Percentiles rank a stretch among this genome's conserved stretches.
Evolutionary conservation across 2,797 vertebrate species (phyloP).

Genomic region (Forpus xanthops): DNA sequence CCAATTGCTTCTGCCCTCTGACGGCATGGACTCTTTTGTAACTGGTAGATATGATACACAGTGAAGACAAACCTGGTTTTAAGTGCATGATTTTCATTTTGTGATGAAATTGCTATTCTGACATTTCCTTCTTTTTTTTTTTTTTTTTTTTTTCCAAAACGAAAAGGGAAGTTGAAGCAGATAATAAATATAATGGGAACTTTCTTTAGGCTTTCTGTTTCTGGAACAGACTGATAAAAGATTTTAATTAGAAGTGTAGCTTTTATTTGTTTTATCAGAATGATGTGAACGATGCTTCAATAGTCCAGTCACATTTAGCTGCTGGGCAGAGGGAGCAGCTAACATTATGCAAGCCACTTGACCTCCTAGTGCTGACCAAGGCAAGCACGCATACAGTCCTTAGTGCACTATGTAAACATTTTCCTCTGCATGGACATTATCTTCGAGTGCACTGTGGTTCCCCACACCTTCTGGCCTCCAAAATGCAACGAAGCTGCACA

Average conservation of each 20-base stretch:
- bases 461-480: not conserved
- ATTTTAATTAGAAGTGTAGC: not conserved
- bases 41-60: not conserved
- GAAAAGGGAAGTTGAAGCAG: not conserved
- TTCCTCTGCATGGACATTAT: conserved; percentile 33
- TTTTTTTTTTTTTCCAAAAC: not conserved
- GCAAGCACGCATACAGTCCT: not conserved
- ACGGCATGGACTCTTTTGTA: not conserved
- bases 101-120: not conserved
- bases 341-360: not conserved
- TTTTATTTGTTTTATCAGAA: conserved; percentile 42
- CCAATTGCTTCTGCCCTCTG: not conserved
- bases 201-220: not conserved
- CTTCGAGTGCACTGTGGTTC: conserved; percentile 14
- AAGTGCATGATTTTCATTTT: not conserved
- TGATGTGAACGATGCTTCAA: not conserved
- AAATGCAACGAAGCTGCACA: conserved; percentile 42
- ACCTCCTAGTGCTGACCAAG: not conserved
- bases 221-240: conserved; percentile 16
- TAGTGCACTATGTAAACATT: conserved; percentile 57
- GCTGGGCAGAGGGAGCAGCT: conserved; percentile 9
- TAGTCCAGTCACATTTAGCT: not conserved
- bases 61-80: not conserved
- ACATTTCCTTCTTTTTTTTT: not conserved
- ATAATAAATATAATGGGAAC: not conserved